Evolutionary conservation across 1,140 invertebrate genomes (phyloP).

Genomic region (Bombus superbus): DNA sequence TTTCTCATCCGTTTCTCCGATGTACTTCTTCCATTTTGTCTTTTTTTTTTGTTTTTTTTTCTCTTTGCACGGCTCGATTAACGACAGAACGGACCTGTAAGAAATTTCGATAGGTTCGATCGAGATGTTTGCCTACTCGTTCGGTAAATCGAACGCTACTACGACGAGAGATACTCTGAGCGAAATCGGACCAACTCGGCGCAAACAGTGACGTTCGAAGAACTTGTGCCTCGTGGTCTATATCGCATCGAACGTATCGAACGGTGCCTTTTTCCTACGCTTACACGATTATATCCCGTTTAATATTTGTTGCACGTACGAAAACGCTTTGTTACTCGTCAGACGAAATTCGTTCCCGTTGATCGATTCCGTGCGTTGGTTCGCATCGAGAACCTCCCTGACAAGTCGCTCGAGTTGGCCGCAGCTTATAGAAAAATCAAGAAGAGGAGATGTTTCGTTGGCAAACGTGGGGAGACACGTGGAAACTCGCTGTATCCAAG

Average conservation of each 20-base stretch:
- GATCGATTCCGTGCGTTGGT: conserved; percentile 13
- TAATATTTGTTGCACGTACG: not conserved
- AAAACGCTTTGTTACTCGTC: not conserved
- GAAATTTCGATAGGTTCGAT: conserved; percentile 14
- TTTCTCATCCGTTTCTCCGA: not conserved
- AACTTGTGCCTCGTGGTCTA: not conserved
- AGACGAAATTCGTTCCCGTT: not conserved
- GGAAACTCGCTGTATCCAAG: not conserved
- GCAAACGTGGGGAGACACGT: not conserved
- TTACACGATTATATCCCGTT: not conserved
- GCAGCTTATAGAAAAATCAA: conserved; percentile 4
- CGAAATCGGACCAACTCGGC: not conserved
- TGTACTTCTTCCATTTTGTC: not conserved
- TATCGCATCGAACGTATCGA: not conserved
- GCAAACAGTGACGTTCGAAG: not conserved
- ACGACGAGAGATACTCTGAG: not conserved
- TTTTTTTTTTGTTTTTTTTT: too few relatives aligned
- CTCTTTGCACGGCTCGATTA: not conserved
- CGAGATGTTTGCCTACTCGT: not conserved
- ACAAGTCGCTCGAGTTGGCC: conserved; percentile 1
- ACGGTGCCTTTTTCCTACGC: not conserved
- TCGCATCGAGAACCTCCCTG: not conserved
- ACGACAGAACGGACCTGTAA: conserved; percentile 9
- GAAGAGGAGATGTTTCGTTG: not conserved
- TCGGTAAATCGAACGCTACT: not conserved